phyloP scores from a whole-genome alignment of 1,140 invertebrate species.

The Asbolus verrucosus region DNA sequence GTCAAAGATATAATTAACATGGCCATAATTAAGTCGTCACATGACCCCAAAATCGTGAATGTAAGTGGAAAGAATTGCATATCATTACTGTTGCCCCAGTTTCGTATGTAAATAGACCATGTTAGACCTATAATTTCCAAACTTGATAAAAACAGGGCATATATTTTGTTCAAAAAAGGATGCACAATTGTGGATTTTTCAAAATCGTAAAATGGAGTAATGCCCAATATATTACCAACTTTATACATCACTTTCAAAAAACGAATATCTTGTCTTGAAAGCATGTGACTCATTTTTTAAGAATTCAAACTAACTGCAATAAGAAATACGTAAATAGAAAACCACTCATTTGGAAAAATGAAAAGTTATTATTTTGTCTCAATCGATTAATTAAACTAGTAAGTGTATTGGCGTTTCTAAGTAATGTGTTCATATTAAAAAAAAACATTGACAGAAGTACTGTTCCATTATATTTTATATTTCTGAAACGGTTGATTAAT shows the following conservation, averaged over 20 bases:
- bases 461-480: no score
- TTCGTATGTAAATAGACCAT: background rate
- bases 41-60: background rate
- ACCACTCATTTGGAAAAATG: no score
- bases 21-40: background rate
- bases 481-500: no score
- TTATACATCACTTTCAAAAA: constrained; percentile 13
- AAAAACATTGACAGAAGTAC: no score
- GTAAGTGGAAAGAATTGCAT: constrained; percentile 3
- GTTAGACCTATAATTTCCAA: background rate
- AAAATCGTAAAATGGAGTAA: constrained; percentile 15
- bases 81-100: background rate
- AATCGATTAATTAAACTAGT: no score
- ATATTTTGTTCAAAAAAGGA: background rate
- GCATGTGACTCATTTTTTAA: background rate
- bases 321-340: no score
- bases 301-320: no score
- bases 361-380: no score
- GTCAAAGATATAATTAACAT: background rate
- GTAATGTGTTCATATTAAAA: no score
- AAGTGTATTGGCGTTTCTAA: no score
- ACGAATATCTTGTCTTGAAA: constrained; percentile 14
- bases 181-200: background rate
- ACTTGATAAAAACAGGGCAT: background rate
- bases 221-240: constrained; percentile 1